phyloP scores from a whole-genome alignment of 2,888 invertebrate species.

The Pseudoips prasinana region DNA sequence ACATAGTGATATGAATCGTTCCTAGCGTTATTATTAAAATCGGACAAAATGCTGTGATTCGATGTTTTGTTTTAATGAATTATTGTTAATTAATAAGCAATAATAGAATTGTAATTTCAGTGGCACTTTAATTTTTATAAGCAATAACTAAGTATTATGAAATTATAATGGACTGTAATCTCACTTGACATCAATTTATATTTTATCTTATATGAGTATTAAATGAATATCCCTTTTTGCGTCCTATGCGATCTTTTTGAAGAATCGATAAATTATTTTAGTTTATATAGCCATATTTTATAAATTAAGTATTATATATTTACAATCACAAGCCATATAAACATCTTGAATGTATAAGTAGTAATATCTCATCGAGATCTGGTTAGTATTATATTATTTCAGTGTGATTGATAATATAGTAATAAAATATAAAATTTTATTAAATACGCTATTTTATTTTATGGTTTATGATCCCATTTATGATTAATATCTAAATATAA shows the following conservation, averaged over 20 bases:
- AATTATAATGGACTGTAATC: slow-evolving; percentile 22
- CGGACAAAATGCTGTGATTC: slow-evolving; percentile 48
- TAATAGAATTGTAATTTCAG: slow-evolving; percentile 18
- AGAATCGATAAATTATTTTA: background rate
- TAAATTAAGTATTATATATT: no score
- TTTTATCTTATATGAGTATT: slow-evolving; percentile 12
- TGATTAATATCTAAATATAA: no score
- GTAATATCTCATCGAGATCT: slow-evolving; percentile 17
- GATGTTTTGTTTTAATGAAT: slow-evolving; percentile 24
- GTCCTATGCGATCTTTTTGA: background rate
- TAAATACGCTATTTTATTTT: slow-evolving; percentile 1
- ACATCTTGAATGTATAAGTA: background rate
- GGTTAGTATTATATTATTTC: slow-evolving; percentile 28
- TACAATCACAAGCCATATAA: no score
- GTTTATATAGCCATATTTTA: background rate
- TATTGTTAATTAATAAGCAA: slow-evolving; percentile 28
- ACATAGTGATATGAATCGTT: slow-evolving; percentile 43
- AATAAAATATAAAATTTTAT: slow-evolving; percentile 16
- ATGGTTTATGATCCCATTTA: background rate
- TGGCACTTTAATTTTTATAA: slow-evolving; percentile 16
- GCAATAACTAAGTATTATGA: slow-evolving; percentile 24
- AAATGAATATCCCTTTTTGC: background rate
- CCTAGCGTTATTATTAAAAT: slow-evolving; percentile 44
- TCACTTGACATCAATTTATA: slow-evolving; percentile 16
- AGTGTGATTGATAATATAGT: slow-evolving; percentile 26